These are phyloP conservation scores for Oncorhynchus keta DNA, from an alignment of 2,113 vertebrate species.

Conservation along the genomic window DNA sequence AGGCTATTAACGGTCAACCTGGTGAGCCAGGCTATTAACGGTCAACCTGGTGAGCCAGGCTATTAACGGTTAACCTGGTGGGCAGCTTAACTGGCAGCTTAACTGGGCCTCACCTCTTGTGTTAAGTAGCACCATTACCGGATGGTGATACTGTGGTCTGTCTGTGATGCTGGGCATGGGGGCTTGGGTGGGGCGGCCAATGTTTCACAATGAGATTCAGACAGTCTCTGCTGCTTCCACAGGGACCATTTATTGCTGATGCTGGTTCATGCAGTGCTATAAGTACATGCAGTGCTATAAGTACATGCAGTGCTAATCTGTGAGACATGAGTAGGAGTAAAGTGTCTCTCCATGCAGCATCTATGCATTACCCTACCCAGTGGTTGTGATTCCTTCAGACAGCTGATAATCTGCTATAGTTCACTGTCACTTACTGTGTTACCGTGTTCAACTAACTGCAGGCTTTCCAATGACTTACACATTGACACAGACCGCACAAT, in stretches of 20 bases:
- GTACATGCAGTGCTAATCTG: background rate
- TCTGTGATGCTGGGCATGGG: background rate
- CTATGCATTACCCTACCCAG: background rate
- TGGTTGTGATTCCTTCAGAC: background rate
- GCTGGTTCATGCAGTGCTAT: background rate
- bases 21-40: too few relatives aligned
- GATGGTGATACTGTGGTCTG: background rate
- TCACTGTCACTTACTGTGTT: background rate
- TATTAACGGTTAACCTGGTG: too few relatives aligned
- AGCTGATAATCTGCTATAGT: background rate
- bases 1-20: background rate
- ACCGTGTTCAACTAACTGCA: background rate
- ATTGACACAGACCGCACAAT: background rate
- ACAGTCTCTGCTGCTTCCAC: background rate
- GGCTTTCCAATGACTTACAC: background rate
- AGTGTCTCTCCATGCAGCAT: too few relatives aligned
- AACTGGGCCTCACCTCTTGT: background rate
- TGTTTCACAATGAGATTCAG: background rate
- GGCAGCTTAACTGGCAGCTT: background rate
- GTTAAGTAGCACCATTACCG: background rate
- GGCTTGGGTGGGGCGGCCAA: background rate
- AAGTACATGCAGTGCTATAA: background rate
- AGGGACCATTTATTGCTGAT: background rate
- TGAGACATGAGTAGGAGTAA: background rate
- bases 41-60: too few relatives aligned